Conservation (phyloP, 2,113 vertebrate species). For the Brachyhypopomus occidentalis region DNA sequence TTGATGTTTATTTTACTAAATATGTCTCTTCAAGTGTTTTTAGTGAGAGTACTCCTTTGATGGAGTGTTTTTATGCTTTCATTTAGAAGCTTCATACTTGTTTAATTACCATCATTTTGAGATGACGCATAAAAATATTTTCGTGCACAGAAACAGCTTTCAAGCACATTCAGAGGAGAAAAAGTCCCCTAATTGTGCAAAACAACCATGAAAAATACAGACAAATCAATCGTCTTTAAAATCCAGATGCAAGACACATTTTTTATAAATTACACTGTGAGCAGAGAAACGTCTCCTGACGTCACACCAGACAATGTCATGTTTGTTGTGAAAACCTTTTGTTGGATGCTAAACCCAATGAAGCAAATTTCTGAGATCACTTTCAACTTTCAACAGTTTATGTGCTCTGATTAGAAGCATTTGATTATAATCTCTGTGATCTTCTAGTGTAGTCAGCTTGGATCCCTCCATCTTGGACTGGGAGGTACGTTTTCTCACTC, state of each 20-base stretch:
- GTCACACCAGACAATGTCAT: neutral
- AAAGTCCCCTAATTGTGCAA: slow-evolving; percentile 18
- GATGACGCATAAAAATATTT: slow-evolving; percentile 16
- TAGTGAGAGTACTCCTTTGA: slow-evolving; percentile 30
- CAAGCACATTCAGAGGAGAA: neutral
- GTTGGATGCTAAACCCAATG: neutral
- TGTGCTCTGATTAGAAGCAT: neutral
- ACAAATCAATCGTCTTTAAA: neutral
- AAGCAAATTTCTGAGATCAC: neutral
- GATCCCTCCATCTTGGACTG: neutral
- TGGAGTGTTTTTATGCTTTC: slow-evolving; percentile 26
- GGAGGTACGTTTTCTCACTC: too few relatives aligned
- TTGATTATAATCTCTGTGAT: neutral
- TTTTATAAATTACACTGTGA: slow-evolving; percentile 2
- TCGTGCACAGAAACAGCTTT: slow-evolving; percentile 15
- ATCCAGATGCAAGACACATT: neutral
- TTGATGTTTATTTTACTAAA: slow-evolving; percentile 29
- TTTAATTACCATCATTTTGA: slow-evolving; percentile 35
- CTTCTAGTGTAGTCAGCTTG: neutral
- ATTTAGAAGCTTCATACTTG: slow-evolving; percentile 28
- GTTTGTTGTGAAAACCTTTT: neutral
- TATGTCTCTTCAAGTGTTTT: slow-evolving; percentile 37
- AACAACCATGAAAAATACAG: neutral
- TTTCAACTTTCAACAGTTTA: neutral
- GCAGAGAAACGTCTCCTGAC: neutral